Evolutionary conservation across 2,888 invertebrate genomes (phyloP).

Genomic region (Agriopis leucophaearia): DNA sequence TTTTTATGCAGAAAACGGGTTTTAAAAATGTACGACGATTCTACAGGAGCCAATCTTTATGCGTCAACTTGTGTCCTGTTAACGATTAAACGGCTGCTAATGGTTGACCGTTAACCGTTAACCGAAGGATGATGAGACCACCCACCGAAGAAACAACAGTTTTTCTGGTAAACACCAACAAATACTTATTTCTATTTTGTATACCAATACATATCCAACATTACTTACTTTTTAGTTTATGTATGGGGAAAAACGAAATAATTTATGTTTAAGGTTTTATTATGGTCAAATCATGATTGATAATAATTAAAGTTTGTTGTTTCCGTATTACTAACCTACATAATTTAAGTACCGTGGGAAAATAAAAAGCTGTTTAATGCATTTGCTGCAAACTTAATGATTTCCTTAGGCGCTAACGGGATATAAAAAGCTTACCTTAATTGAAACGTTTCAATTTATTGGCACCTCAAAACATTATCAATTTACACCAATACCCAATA

Average conservation of each 20-base stretch:
- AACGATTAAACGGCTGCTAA: slow-evolving; percentile 71
- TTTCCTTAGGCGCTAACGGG: slow-evolving; percentile 6
- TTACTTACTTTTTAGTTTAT: neutral
- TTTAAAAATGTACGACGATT: neutral
- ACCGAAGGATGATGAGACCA: slow-evolving; percentile 44
- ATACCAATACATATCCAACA: too few relatives aligned
- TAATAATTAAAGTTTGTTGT: slow-evolving; percentile 69
- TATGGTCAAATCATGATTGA: slow-evolving; percentile 4
- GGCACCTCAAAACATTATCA: slow-evolving; percentile 17
- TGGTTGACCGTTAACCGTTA: slow-evolving; percentile 58
- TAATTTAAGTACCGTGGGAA: slow-evolving; percentile 12
- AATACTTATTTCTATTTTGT: neutral
- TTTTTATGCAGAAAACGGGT: neutral
- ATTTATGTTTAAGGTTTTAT: too few relatives aligned
- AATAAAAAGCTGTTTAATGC: slow-evolving; percentile 1
- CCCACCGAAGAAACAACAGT: neutral
- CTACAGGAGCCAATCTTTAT: slow-evolving; percentile 61
- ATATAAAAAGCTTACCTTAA: slow-evolving; percentile 12
- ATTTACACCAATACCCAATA: slow-evolving; percentile 5
- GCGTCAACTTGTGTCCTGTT: slow-evolving; percentile 70
- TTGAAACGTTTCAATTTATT: slow-evolving; percentile 17
- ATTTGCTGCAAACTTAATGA: neutral
- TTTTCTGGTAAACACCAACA: neutral
- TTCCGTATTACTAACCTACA: slow-evolving; percentile 9
- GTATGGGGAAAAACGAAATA: neutral